These are phyloP conservation scores for Jordanella pulchra DNA, from an alignment of 2,797 vertebrate species.

Conservation along the genomic window DNA sequence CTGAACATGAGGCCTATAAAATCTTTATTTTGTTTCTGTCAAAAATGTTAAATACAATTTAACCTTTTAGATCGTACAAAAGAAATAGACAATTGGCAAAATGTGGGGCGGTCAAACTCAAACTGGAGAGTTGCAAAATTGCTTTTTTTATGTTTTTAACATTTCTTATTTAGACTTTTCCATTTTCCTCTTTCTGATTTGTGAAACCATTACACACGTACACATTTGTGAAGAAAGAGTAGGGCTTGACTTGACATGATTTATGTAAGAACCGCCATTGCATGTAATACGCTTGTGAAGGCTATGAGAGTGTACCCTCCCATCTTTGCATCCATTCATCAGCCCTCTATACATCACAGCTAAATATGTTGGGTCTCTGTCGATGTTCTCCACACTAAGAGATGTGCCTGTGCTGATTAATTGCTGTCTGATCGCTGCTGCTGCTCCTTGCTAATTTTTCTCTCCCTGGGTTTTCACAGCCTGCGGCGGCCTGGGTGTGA, in stretches of 20 bases:
- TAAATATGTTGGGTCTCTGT: constrained; percentile 58
- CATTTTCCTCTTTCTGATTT: not conserved
- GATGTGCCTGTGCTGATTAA: constrained; percentile 74
- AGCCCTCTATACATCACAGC: constrained; percentile 55
- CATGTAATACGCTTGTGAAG: not conserved
- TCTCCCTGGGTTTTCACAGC: constrained; percentile 65
- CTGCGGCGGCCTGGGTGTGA: constrained; percentile 57
- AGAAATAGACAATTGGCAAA: too few relatives aligned
- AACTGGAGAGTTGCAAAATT: too few relatives aligned
- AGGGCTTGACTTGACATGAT: not conserved
- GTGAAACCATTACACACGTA: not conserved
- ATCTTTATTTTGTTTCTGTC: too few relatives aligned
- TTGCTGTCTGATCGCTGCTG: constrained; percentile 74
- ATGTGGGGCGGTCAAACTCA: too few relatives aligned
- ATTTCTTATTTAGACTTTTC: not conserved
- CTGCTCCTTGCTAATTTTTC: constrained; percentile 70
- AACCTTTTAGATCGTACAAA: too few relatives aligned
- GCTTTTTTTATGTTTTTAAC: not conserved
- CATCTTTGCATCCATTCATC: constrained; percentile 33
- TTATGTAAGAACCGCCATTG: not conserved
- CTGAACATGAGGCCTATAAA: not conserved
- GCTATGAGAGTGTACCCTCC: constrained; percentile 41
- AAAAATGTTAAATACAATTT: too few relatives aligned
- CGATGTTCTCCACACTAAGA: constrained; percentile 45
- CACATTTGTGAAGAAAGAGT: not conserved